phyloP scores from a whole-genome alignment of 2,113 vertebrate genomes.

The Excalfactoria chinensis region DNA sequence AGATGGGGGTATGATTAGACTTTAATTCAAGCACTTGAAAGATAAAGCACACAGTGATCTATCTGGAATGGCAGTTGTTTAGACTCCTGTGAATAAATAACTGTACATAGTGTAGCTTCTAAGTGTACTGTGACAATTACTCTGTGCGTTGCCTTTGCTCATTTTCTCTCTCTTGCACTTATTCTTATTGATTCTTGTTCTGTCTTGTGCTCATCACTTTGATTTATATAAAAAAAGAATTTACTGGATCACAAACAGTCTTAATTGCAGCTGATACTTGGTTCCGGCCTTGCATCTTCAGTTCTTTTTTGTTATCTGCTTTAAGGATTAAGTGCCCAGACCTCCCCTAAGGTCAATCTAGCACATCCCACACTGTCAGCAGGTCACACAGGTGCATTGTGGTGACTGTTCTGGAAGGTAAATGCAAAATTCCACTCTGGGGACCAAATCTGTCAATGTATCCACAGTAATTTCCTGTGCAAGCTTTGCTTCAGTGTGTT shows the following conservation, averaged over 20 bases:
- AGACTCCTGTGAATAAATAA: neutral
- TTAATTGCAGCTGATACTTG: neutral
- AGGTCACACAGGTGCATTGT: neutral
- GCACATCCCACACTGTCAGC: neutral
- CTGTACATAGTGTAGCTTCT: neutral
- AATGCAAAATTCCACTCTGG: neutral
- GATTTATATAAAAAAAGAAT: neutral
- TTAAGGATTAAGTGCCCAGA: constrained; percentile 22
- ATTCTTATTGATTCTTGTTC: neutral
- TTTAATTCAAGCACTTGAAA: neutral
- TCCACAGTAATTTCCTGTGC: neutral
- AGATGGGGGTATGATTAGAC: neutral
- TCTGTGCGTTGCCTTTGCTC: rapidly evolving
- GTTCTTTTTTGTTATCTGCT: neutral
- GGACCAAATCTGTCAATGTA: neutral
- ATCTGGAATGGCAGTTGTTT: neutral
- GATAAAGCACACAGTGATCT: neutral
- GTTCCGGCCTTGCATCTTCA: neutral
- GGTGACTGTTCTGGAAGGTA: neutral
- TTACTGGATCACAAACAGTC: neutral
- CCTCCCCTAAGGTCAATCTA: neutral
- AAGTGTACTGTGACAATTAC: neutral
- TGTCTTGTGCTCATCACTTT: neutral
- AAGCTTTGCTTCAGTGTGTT: neutral
- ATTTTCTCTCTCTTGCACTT: neutral